Base-by-base conservation (phyloP, 1,140 invertebrate species). In the Papilio aristodemus region DNA sequence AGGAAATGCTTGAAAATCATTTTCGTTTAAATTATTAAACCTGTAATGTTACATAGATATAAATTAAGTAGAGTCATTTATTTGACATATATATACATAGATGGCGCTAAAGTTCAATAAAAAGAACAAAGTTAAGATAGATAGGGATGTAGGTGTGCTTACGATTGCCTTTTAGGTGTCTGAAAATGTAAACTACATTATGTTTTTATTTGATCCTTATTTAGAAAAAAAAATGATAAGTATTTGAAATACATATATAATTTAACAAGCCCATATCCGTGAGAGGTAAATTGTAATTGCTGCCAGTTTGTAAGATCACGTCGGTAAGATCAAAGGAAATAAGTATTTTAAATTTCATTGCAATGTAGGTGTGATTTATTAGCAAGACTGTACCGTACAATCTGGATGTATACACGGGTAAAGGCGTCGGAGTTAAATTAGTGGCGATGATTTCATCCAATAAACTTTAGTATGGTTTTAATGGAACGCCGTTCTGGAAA, bases 361-460 rank as follows among this genome's bases (percentile, higher is more conserved):
- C 46, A 54, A 54, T 19, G 46, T 54, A 54, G 46, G 46, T 54
- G 46, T 22, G 46, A 25, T 54, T 54, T 54, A 54, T 54, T 54
- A 54, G 3, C 22, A 8, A 17, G 41, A 54, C 11, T 39, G 27
- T 32, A 4, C 19, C 9, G 19, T 22, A 50, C 4, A 22, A 54
- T 54, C 19, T 54, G 46, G 32, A 36, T 14, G 27, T 36, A 2
- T 4, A 9, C 14, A 36, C 17, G n/a, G 19, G 19, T 57, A 3
- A 59, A 59, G 57, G 22, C 38, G 62, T 64, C 39, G 8, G 59
- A 27, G 36, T 11, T 32, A 50, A 59, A 63, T 43, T 71, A 67
- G 68, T 70, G 63, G 22, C 36, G 73, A 75, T 75, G 73, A 75
- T 69, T 75, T 72, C 70, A 75, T 68, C 22, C 66, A 72, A 67